Base-by-base conservation (phyloP, 2,888 invertebrate genomes). In the Eilema caniola region DNA sequence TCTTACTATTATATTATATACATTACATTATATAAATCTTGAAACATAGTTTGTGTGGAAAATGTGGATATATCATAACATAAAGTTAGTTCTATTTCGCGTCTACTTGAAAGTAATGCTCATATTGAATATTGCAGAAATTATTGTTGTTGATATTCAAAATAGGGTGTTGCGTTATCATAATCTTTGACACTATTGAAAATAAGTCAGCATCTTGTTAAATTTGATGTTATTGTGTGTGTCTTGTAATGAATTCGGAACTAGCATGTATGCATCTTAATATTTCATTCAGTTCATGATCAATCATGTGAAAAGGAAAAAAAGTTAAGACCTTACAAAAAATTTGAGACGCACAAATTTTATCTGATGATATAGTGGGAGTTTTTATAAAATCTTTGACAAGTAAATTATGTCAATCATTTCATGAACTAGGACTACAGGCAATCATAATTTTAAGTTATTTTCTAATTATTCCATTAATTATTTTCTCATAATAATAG, bases 341-440 rank as follows among this genome's bases (percentile, higher is more conserved):
- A 20, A 41, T 4, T 33, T 4, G 31, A 74, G 37, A 67, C 62
- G 67, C 63, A 69, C 70, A 63, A 69, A 25, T 65, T 53, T 8
- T 20, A 53, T 2, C 20, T 53, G 10, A n/a, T n/a, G 53, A 53
- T 53, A 10, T 0, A 8, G 3, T 41, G 5, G 8, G n/a, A 20
- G 47, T 4, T 47, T 60, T 23, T 65, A 25, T 20, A 12, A 62
- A 20, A 57, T 11, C 16, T 57, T 37, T 37, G 24, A 24, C 37
- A 33, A 66, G 5, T 57, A 4, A 24, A 5, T 24, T n/a, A 11
- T n/a, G 20, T 47, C 20, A 20, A 25, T 23, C 14, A 62, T 24
- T 68, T 62, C 61, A 53, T 82, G 72, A 82, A 82, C 80, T 80
- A 72, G 53, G 67, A 67, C 76, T 73, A 62, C 4, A 41, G 59